A percentile compares a stretch with the other conserved stretches of the same genome.
Evolutionary conservation across 2,797 vertebrate species (phyloP).

Genomic region (Molossus molossus): DNA sequence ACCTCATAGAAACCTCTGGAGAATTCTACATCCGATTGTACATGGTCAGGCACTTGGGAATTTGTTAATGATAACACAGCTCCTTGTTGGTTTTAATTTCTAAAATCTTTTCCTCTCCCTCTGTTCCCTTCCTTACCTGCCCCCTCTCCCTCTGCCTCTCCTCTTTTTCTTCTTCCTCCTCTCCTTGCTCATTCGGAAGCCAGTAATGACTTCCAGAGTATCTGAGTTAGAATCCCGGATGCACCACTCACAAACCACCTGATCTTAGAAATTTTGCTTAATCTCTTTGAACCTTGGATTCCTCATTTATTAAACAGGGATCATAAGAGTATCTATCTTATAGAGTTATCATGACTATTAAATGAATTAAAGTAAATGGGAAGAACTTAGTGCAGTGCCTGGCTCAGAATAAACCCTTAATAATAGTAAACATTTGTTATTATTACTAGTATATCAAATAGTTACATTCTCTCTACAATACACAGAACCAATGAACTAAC

Average conservation of each 20-base stretch:
- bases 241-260: neutral
- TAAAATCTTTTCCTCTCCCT: neutral
- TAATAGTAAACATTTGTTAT: neutral
- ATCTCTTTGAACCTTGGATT: neutral
- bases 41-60: neutral
- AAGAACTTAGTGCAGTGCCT: neutral
- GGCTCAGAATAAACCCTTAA: neutral
- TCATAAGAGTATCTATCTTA: neutral
- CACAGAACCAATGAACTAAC: neutral
- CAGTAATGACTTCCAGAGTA: neutral
- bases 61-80: neutral
- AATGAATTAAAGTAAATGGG: neutral
- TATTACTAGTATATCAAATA: constrained; percentile 32
- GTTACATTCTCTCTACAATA: constrained; percentile 13
- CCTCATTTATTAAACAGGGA: neutral
- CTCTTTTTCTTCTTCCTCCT: neutral
- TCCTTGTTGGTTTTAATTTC: neutral
- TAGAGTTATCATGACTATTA: neutral
- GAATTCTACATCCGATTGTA: neutral
- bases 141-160: neutral
- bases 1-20: neutral
- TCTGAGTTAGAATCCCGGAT: neutral
- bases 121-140: fast-evolving
- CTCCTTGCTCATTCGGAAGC: neutral
- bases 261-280: constrained; percentile 27